Conservation (phyloP, 1,140 invertebrate species). For the Drosophila rufa region DNA sequence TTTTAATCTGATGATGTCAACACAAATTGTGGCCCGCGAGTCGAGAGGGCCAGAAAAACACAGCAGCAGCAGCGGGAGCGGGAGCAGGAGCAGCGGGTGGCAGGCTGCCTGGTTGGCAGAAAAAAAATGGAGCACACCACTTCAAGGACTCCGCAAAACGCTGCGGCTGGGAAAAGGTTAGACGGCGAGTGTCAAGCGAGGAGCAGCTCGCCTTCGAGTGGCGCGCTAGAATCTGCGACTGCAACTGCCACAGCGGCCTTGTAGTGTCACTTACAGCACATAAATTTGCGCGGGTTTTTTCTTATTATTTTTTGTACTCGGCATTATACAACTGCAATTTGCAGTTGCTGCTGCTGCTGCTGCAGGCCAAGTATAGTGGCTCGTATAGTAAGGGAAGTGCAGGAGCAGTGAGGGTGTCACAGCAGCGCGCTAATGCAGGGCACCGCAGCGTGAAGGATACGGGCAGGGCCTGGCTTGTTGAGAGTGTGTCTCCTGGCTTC, state of each 20-base stretch:
- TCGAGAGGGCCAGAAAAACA: conserved; percentile 36
- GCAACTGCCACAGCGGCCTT: conserved; percentile 63
- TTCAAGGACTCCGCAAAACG: conserved; percentile 78
- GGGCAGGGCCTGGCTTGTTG: conserved; percentile 39
- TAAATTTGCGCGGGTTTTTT: conserved; percentile 66
- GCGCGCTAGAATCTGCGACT: conserved; percentile 46
- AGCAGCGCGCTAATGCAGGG: conserved; percentile 68
- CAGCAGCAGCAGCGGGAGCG: conserved; percentile 12
- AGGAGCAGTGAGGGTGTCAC: conserved; percentile 37
- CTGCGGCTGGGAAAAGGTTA: conserved; percentile 77
- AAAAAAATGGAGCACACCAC: conserved; percentile 41
- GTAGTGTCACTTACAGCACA: conserved; percentile 77
- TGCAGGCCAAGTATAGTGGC: conserved; percentile 31
- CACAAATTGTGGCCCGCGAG: conserved; percentile 76
- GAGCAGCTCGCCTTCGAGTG: conserved; percentile 58
- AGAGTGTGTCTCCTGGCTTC: conserved; percentile 22
- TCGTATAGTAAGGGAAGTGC: conserved; percentile 1
- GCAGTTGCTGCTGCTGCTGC: conserved; percentile 66
- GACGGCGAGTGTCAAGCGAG: conserved; percentile 68
- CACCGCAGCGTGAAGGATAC: conserved; percentile 77
- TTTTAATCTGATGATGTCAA: conserved; percentile 84
- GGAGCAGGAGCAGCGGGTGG: conserved; percentile 3
- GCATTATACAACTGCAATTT: conserved; percentile 78
- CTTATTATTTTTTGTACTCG: conserved; percentile 39
- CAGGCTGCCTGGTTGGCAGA: neutral